Evolutionary conservation across 2,888 invertebrate genomes (phyloP).

Genomic region (Cetonia aurata): DNA sequence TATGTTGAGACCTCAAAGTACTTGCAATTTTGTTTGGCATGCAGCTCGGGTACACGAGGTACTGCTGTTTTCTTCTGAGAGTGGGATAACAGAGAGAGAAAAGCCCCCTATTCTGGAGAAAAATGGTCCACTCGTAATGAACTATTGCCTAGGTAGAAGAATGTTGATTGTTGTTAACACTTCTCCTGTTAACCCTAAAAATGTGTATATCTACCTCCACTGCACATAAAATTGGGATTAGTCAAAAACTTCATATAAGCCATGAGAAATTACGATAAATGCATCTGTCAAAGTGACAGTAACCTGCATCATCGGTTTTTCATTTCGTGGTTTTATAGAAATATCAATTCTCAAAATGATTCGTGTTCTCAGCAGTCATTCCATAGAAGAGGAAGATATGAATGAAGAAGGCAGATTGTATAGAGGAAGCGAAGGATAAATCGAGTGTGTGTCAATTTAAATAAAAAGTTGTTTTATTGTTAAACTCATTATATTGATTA

Average conservation of each 20-base stretch:
- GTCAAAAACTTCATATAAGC: neutral
- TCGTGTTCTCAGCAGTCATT: too few relatives aligned
- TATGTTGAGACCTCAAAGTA: neutral
- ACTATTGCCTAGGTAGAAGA: neutral
- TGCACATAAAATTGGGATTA: neutral
- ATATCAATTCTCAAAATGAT: too few relatives aligned
- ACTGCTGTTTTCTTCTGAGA: constrained; percentile 1
- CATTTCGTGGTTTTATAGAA: too few relatives aligned
- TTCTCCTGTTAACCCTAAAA: neutral
- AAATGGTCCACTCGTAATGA: neutral
- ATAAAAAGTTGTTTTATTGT: too few relatives aligned
- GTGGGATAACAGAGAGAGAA: neutral
- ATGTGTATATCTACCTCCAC: neutral
- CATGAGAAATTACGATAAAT: too few relatives aligned
- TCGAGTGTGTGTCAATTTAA: too few relatives aligned
- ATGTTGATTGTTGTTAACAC: neutral
- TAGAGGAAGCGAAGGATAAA: too few relatives aligned
- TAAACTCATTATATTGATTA: too few relatives aligned
- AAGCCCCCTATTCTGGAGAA: neutral
- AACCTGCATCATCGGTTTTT: too few relatives aligned
- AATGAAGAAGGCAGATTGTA: too few relatives aligned
- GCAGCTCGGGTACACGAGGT: constrained; percentile 3
- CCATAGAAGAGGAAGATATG: too few relatives aligned
- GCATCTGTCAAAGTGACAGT: too few relatives aligned
- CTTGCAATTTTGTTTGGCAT: constrained; percentile 8